Evolutionary conservation across 2,113 vertebrate species (phyloP), one percentile per base, ranked within the genome.

Genomic region (Campylomormyrus numenius): DNA sequence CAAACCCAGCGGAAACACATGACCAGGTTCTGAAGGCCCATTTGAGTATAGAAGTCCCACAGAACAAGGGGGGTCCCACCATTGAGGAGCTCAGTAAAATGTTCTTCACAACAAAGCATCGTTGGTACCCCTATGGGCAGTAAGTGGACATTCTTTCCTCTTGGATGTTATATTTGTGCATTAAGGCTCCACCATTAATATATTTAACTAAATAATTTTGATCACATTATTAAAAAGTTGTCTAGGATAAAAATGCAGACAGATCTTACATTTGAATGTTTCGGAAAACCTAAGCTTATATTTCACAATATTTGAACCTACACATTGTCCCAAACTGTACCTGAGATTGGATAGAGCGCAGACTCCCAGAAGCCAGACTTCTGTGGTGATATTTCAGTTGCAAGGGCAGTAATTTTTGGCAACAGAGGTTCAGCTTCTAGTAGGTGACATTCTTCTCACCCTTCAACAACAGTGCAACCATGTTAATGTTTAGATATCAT

Each of bases 91-190:
- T 99, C 89, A 98, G 97, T 93, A 98, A 98, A 93, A 97, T 99
- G 97, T 99, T 99, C 92, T 98, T 97, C 91, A 99, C 98, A 89
- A 98, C 98, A 6, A 99, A 99, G 93, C 98, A 99, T 92, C 96
- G 96, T 5, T 99, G 98, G 98, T 99, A 98, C 94, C 98, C 98
- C 31, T 83, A 92, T 42, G 98, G 98, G 95, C 97, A 97, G 98
- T 99, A 95, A 98, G 98, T 97, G 89, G 84, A 89, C 35, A 89
- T 27, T 90, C 70, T 56, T 88, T 87, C 13, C n/a, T 39, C 0
- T 3, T 42, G 85, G 15, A 39, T 87, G 19, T 13, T 7, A 39
- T 27, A 84, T 9, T 70, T 31, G n/a, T 70, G 27, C n/a, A 70
- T 3, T 15, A 85, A 46, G 5, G 4, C 31, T 50, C 19, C 10